Conservation (phyloP, 2,113 vertebrate species). For the Brachyhypopomus occidentalis region DNA sequence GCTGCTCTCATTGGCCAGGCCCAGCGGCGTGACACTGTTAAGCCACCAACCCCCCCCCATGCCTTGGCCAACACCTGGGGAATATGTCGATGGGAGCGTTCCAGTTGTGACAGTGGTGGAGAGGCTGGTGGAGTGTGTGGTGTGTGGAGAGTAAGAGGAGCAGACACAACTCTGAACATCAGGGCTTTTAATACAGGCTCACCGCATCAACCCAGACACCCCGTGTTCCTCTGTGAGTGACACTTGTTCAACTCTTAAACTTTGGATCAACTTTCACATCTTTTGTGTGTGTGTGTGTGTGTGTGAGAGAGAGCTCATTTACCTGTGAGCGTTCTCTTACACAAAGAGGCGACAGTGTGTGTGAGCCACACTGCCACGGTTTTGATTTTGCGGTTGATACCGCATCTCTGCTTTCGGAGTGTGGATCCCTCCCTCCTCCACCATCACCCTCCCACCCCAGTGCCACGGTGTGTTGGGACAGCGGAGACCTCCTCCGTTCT, state of each 20-base stretch:
- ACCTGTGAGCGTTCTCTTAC: slow-evolving; percentile 42
- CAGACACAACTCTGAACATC: slow-evolving; percentile 35
- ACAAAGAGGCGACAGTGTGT: slow-evolving; percentile 26
- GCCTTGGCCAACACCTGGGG: neutral
- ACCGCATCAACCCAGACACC: slow-evolving; percentile 5
- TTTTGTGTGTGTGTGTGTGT: slow-evolving; percentile 32
- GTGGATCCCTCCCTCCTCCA: slow-evolving; percentile 14
- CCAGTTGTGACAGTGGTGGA: slow-evolving; percentile 8
- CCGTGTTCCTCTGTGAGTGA: slow-evolving; percentile 33
- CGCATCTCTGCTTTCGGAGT: slow-evolving; percentile 38
- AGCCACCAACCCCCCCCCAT: neutral
- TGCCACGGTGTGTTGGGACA: slow-evolving; percentile 41
- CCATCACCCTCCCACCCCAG: neutral
- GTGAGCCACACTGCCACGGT: slow-evolving; percentile 30
- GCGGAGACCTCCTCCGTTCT: slow-evolving; percentile 6
- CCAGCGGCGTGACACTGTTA: neutral
- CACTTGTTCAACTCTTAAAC: slow-evolving; percentile 42
- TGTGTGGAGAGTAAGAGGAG: slow-evolving; percentile 5
- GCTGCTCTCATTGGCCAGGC: slow-evolving; percentile 26
- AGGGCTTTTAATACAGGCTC: slow-evolving; percentile 33
- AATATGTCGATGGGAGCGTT: slow-evolving; percentile 36
- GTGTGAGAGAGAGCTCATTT: slow-evolving; percentile 42
- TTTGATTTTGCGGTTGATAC: slow-evolving; percentile 51
- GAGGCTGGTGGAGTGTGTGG: neutral
- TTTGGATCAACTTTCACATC: slow-evolving; percentile 42